Base-by-base conservation (phyloP, 2,888 invertebrate species). In the Hedya salicella region DNA sequence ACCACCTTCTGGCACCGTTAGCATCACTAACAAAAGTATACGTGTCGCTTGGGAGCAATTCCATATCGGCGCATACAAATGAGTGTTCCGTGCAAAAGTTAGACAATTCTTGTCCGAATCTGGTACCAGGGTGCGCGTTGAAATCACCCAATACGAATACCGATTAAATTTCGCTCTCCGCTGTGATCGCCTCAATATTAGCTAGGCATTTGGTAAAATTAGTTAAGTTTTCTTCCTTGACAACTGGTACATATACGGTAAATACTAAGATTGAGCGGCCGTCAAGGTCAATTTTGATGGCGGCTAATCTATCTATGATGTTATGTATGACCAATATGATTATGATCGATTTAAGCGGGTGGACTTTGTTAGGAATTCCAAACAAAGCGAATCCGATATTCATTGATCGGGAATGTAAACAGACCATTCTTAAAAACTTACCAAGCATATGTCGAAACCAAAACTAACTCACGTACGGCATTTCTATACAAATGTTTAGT, bases 1-100 rank as follows among this genome's bases (percentile, higher is more conserved):
- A n/a, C 57, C 57, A 59, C n/a, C 57, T 39, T 19, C 56, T 39
- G 2, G 21, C 39, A 2, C 48, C 48, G 13, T 48, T 48, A 13
- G 48, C 48, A 11, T 48, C 48, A 13, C 48, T 48, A 13, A 13
- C 21, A 5, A 48, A 48, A 5, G 48, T 48, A 21, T 21, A 48
- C 5, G 48, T 21, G 13, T 48, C 21, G 9, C 21, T 13, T 3
- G 9, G 3, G 11, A 48, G 21, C 11, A 11, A n/a, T 13, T 48
- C 48, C 3, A 48, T 9, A 13, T 48, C 48, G 4, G 48, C 48
- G 21, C 48, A 48, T 21, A 48, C 21, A 48, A 48, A 21, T 1
- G 19, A 21, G 21, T 48, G 21, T 14, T 48, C 48, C 13, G 11
- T 13, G n/a, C 48, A 48, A 21, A 48, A 48, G 21, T 19, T 3